A percentile compares a stretch with the other conserved stretches of the same genome.
Conservation (phyloP, 2,888 invertebrate species). For the Clanis bilineata region DNA sequence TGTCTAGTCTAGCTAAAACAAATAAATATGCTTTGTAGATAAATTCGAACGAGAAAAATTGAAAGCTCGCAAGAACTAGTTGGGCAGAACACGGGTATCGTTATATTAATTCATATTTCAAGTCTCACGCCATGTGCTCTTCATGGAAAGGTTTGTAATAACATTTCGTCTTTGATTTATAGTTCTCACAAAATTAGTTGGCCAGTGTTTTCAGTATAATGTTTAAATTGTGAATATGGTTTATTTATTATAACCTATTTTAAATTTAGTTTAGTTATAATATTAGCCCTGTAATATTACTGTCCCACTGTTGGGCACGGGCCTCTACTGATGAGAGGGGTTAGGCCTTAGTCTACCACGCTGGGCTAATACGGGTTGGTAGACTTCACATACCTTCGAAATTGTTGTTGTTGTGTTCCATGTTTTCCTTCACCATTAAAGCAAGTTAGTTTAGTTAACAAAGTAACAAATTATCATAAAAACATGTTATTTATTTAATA, state of each 20-base stretch:
- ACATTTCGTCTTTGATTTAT: slow-evolving; percentile 35
- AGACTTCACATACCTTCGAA: too few species aligned
- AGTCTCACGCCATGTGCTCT: slow-evolving; percentile 45
- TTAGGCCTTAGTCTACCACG: too few species aligned
- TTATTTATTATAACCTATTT: neutral
- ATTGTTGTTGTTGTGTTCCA: too few species aligned
- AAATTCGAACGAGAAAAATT: neutral
- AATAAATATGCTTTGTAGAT: neutral
- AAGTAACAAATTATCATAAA: too few species aligned
- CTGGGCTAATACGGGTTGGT: too few species aligned
- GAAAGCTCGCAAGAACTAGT: neutral
- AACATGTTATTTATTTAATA: too few species aligned
- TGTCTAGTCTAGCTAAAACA: neutral
- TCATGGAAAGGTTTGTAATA: slow-evolving; percentile 38
- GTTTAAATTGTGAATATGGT: neutral
- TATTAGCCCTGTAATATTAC: too few species aligned
- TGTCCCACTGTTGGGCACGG: too few species aligned
- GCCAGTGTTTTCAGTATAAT: neutral
- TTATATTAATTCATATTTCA: slow-evolving; percentile 53
- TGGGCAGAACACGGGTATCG: slow-evolving; percentile 21
- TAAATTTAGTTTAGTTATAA: too few species aligned
- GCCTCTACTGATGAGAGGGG: too few species aligned
- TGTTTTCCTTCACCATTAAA: too few species aligned
- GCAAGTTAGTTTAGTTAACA: too few species aligned
- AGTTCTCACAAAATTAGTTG: neutral